A percentile compares a stretch with the other conserved stretches of the same genome.
These are phyloP conservation scores for Argentina silus DNA, from an alignment of 2,797 vertebrate genomes.

Conservation along the genomic window DNA sequence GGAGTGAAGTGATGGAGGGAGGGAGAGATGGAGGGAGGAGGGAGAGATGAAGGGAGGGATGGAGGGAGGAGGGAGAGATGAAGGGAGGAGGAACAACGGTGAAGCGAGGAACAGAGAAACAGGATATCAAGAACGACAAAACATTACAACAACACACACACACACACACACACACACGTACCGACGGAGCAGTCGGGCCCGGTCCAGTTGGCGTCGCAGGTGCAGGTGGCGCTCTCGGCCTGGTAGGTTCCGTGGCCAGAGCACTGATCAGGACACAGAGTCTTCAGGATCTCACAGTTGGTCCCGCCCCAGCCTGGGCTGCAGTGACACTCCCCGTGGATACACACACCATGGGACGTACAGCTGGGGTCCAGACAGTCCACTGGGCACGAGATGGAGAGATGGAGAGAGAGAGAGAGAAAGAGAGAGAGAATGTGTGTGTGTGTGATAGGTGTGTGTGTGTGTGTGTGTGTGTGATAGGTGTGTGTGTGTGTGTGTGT, in stretches of 20 bases:
- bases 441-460: conserved; percentile 17
- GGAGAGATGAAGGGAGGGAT: background rate
- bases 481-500: conserved; percentile 10
- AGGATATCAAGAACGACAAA: background rate
- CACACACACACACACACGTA: conserved; percentile 55
- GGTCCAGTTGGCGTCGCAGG: conserved; percentile 94
- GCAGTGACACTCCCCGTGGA: conserved; percentile 96
- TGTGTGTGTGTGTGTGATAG: conserved; percentile 1
- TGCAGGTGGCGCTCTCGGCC: conserved; percentile 88
- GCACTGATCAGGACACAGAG: conserved; percentile 96
- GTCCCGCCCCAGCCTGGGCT: conserved; percentile 91
- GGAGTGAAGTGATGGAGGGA: too few relatives aligned
- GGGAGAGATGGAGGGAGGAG: background rate
- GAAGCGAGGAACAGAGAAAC: too few relatives aligned
- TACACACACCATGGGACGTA: conserved; percentile 90
- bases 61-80: background rate
- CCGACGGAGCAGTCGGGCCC: conserved; percentile 95
- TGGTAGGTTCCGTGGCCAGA: conserved; percentile 93
- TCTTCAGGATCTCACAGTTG: conserved; percentile 94
- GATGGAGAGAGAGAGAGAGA: conserved; percentile 4
- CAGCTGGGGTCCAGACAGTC: conserved; percentile 95
- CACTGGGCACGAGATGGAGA: conserved; percentile 65
- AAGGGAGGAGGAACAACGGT: background rate
- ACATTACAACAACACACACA: conserved; percentile 1
- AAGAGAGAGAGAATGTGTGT: background rate